A percentile compares a stretch with the other conserved stretches of the same genome.
Evolutionary conservation across 2,113 vertebrate species (phyloP).

Genomic region (Dasyurus viverrinus): DNA sequence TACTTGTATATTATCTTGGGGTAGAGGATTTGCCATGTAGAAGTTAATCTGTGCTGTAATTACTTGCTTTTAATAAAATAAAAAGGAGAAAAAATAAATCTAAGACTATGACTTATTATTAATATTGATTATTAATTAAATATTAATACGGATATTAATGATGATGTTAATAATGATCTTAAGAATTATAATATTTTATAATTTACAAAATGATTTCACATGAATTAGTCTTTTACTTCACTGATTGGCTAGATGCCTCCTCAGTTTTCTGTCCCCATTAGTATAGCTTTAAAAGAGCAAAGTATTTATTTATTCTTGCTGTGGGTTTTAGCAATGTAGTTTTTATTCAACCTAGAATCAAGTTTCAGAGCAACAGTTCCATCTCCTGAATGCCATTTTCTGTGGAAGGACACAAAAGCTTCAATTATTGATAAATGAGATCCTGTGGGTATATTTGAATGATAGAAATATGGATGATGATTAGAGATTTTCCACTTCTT

Average conservation of each 20-base stretch:
- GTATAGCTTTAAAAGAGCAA: no score
- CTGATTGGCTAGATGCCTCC: background rate
- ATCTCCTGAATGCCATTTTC: slow-evolving; percentile 24
- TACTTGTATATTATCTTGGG: no score
- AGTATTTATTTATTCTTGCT: no score
- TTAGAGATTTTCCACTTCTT: slow-evolving; percentile 52
- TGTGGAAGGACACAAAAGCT: background rate
- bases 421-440: slow-evolving; percentile 42
- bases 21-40: no score
- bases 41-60: no score
- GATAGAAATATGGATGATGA: slow-evolving; percentile 36
- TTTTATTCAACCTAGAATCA: slow-evolving; percentile 37
- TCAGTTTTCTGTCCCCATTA: background rate
- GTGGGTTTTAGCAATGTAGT: background rate
- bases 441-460: slow-evolving; percentile 38
- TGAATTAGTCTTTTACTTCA: no score
- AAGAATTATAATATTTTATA: background rate
- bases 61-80: background rate
- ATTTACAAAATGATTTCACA: background rate
- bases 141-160: no score
- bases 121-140: no score
- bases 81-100: no score
- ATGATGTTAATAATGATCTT: background rate
- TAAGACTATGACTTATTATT: background rate
- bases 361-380: slow-evolving; percentile 27